Base-by-base conservation (phyloP, 2,888 invertebrate genomes). In the Abscondita cerata region DNA sequence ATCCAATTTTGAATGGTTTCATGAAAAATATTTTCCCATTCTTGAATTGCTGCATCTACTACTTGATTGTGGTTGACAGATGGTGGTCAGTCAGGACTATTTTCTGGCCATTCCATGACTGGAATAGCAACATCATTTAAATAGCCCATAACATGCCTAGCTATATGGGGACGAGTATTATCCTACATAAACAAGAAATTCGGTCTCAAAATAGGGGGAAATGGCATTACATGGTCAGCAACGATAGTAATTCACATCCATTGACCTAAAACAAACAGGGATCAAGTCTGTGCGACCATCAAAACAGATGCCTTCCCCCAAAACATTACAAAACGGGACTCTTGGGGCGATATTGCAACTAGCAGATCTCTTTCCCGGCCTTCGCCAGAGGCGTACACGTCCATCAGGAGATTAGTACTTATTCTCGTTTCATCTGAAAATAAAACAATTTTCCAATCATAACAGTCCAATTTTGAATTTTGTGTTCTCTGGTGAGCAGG, bases 391-490 rank as follows among this genome's bases (percentile, higher is more conserved):
- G 18, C 11, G 18, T 11, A 2, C 25, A 6, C 25, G 4, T 4
- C 25, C 25, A 25, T 25, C 15, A 16, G 44, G n/a, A n/a, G n/a
- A n/a, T n/a, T n/a, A n/a, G n/a, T n/a, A n/a, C n/a, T n/a, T n/a
- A 31, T 31, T 5, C 31, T 9, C 31, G 31, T 31, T 31, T 31
- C 31, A 31, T 31, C 31, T 31, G 31, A 31, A 9, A 31, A 31
- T 31, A 18, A 47, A 18, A 20, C n/a, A 1, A 47, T 12, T 25
- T 47, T 47, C 47, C 20, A 47, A 47, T 47, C 19, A 12, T 25
- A 47, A 47, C 19, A 47, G 5, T n/a, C 25, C n/a, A 47, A 6
- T 25, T 47, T 47, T 47, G 47, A 47, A 47, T n/a, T n/a, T n/a
- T n/a, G n/a, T n/a, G n/a, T n/a, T n/a, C n/a, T n/a, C n/a, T n/a